A percentile compares a stretch with the other conserved stretches of the same genome.
phyloP scores from a whole-genome alignment of 92 coral and sea anemone species.

The Epizoanthus fatuus region DNA sequence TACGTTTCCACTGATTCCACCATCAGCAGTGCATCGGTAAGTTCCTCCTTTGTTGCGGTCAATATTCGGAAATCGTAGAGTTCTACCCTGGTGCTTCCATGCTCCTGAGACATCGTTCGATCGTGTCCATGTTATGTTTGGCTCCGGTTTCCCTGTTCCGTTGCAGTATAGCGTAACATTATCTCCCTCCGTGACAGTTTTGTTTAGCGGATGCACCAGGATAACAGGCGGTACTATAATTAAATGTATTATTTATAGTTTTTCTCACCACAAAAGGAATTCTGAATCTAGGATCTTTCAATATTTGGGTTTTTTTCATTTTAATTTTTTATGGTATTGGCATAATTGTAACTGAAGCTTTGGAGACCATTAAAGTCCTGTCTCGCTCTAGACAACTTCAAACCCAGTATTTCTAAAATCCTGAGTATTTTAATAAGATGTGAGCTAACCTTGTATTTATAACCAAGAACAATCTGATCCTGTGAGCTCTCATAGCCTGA shows the following conservation, averaged over 20 bases:
- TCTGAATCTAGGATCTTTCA: too few relatives aligned
- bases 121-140: not conserved
- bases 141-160: slow-evolving; percentile 19
- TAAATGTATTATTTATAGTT: not conserved
- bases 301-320: too few relatives aligned
- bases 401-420: not conserved
- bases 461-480: slow-evolving; percentile 81
- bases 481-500: slow-evolving; percentile 80
- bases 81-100: not conserved
- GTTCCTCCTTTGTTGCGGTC: not conserved
- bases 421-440: not conserved
- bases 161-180: not conserved
- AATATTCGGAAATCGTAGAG: not conserved
- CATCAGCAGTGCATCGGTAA: not conserved
- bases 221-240: slow-evolving; percentile 5
- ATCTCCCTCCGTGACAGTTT: slow-evolving; percentile 1
- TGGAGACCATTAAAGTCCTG: too few relatives aligned
- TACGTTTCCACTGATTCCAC: slow-evolving; percentile 11
- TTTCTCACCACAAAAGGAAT: too few relatives aligned
- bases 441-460: slow-evolving; percentile 81
- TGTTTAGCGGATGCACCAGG: not conserved
- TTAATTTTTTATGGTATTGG: too few relatives aligned
- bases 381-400: too few relatives aligned
- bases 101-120: not conserved
- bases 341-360: too few relatives aligned